Percentiles rank a stretch among this genome's conserved stretches.
These are phyloP conservation scores for Acronicta alni DNA, from an alignment of 2,888 invertebrate species.

Conservation along the genomic window DNA sequence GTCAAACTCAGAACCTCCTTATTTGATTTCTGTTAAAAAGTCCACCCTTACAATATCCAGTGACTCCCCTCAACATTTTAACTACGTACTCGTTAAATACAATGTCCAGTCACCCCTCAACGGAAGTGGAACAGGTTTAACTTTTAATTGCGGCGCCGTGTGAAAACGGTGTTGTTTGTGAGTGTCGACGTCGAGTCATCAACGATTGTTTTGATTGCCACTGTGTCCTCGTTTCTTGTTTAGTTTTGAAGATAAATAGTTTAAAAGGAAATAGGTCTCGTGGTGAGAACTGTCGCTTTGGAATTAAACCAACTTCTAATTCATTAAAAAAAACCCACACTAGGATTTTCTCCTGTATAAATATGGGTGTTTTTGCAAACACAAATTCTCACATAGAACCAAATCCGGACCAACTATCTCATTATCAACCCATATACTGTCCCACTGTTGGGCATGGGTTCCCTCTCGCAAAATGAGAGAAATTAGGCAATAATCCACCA, in stretches of 20 bases:
- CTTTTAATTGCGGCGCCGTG: conserved; percentile 41
- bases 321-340: too few species aligned
- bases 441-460: too few species aligned
- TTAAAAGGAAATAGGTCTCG: conserved; percentile 2
- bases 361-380: too few species aligned
- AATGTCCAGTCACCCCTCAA: conserved; percentile 34
- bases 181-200: not conserved
- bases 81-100: not conserved
- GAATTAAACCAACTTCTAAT: not conserved
- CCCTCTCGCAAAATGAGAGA: too few species aligned
- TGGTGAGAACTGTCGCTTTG: not conserved
- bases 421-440: too few species aligned
- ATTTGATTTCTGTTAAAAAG: too few species aligned
- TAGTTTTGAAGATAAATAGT: conserved; percentile 1
- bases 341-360: too few species aligned
- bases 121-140: conserved; percentile 52
- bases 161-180: conserved; percentile 17
- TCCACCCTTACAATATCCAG: too few species aligned
- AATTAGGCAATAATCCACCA: too few species aligned
- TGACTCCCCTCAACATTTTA: conserved; percentile 10
- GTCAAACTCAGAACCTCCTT: too few species aligned
- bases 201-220: conserved; percentile 14
- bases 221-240: conserved; percentile 15
- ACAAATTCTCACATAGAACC: too few species aligned
- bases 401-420: too few species aligned